Conservation (phyloP, 2,888 invertebrate species). For the Spodoptera picta region DNA sequence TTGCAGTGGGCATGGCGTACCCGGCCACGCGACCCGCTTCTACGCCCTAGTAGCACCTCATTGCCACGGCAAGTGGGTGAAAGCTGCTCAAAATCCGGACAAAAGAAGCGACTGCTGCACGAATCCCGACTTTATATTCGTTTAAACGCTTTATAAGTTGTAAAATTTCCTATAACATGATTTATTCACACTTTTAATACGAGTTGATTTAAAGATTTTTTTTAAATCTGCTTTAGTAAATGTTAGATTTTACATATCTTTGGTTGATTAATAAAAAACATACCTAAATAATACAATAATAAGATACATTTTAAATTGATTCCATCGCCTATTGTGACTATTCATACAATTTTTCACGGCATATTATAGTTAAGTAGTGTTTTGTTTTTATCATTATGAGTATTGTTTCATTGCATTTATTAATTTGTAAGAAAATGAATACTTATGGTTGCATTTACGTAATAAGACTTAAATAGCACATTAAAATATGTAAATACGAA, state of each 20-base stretch:
- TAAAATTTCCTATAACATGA: conserved; percentile 1
- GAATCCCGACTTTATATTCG: conserved; percentile 85
- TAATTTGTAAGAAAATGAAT: conserved; percentile 17
- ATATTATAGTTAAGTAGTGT: too few relatives aligned
- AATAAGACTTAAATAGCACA: conserved; percentile 14
- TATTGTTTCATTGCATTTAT: conserved; percentile 36
- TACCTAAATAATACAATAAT: too few relatives aligned
- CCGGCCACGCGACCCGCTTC: conserved; percentile 93
- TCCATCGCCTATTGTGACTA: too few relatives aligned
- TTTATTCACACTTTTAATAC: conserved; percentile 14
- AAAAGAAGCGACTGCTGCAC: conserved; percentile 76
- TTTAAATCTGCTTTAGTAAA: too few relatives aligned
- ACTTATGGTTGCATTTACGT: conserved; percentile 14
- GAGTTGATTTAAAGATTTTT: background rate
- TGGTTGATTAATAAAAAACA: too few relatives aligned
- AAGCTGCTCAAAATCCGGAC: conserved; percentile 80
- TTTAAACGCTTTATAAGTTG: conserved; percentile 63
- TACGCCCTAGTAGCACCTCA: conserved; percentile 95
- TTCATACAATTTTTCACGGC: too few relatives aligned
- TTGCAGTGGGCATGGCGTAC: conserved; percentile 95
- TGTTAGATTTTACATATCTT: background rate
- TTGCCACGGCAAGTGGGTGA: conserved; percentile 96
- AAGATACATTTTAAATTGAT: too few relatives aligned
- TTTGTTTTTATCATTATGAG: background rate
- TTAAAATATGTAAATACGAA: too few relatives aligned